Percentiles rank a stretch among this genome's conserved stretches.
Conservation (phyloP, 2,888 invertebrate genomes). For the Odiellus spinosus region DNA sequence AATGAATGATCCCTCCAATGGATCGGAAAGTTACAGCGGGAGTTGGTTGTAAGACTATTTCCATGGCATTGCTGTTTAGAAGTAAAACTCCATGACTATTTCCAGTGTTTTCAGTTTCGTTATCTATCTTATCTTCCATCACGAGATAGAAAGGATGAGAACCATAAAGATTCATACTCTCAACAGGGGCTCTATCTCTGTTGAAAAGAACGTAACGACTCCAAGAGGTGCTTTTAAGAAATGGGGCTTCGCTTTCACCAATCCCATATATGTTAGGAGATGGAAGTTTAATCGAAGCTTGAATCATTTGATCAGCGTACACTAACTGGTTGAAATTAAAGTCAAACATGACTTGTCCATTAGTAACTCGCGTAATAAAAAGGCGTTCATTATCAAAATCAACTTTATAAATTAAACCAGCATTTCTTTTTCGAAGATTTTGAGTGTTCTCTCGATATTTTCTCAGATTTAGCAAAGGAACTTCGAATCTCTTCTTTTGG, state of each 20-base stretch:
- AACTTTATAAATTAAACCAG: too few species aligned
- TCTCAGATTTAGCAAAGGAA: neutral
- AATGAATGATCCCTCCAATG: slow-evolving; percentile 63
- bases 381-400: too few species aligned
- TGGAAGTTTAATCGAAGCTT: slow-evolving; percentile 45
- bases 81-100: slow-evolving; percentile 52
- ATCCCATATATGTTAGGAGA: slow-evolving; percentile 52
- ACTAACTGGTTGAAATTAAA: neutral
- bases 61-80: slow-evolving; percentile 71
- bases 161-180: slow-evolving; percentile 45
- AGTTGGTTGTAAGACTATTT: slow-evolving; percentile 58
- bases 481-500: slow-evolving; percentile 3
- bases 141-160: slow-evolving; percentile 65
- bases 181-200: slow-evolving; percentile 6
- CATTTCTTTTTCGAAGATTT: too few species aligned
- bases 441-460: too few species aligned
- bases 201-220: slow-evolving; percentile 10
- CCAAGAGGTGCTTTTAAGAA: slow-evolving; percentile 25
- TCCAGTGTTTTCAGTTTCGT: slow-evolving; percentile 39
- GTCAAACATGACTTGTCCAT: too few species aligned
- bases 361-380: too few species aligned
- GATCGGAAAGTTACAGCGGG: slow-evolving; percentile 67
- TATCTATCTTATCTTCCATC: slow-evolving; percentile 47
- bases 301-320: slow-evolving; percentile 52
- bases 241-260: slow-evolving; percentile 48